Conservation (phyloP, 1,140 invertebrate species). For the Drosophila miranda region DNA sequence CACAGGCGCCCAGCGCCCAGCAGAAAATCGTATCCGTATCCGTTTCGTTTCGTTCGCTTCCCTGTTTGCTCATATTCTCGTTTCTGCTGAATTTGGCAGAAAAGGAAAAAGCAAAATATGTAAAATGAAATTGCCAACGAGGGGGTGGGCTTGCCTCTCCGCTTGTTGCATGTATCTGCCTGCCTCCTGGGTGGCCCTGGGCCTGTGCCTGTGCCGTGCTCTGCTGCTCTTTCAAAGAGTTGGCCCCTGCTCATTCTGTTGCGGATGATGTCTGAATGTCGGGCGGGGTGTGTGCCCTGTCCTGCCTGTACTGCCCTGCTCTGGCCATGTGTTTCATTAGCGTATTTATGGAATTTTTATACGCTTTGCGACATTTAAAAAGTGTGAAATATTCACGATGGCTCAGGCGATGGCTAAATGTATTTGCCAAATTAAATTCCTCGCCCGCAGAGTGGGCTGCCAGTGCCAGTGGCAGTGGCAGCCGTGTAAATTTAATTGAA, state of each 20-base stretch:
- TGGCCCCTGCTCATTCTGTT: conserved; percentile 3
- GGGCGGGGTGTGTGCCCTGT: conserved; percentile 3
- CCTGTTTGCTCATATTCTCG: conserved; percentile 24
- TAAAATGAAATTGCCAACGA: conserved; percentile 43
- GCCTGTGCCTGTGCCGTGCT: not conserved
- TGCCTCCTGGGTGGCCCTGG: conserved; percentile 38
- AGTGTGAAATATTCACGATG: conserved; percentile 58
- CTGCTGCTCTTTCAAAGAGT: conserved; percentile 3
- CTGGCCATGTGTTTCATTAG: conserved; percentile 69
- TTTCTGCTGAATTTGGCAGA: conserved; percentile 2
- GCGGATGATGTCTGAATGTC: conserved; percentile 8
- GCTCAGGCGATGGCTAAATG: conserved; percentile 38
- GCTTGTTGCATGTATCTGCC: conserved; percentile 18
- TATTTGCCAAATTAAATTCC: conserved; percentile 57
- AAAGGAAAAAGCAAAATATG: conserved; percentile 33
- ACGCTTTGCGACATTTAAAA: conserved; percentile 57
- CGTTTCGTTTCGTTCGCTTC: not conserved
- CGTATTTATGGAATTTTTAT: conserved; percentile 77
- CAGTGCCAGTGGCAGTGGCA: not conserved
- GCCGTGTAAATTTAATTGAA: conserved; percentile 39
- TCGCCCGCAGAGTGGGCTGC: conserved; percentile 1
- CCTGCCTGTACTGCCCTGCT: not conserved
- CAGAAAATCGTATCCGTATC: conserved; percentile 6
- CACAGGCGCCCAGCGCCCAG: conserved; percentile 53
- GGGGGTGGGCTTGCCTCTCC: conserved; percentile 4